Percentiles rank a stretch among this genome's conserved stretches.
These are phyloP conservation scores for Pangasius mekongensis DNA, from an alignment of 2,797 vertebrate species.

Conservation along the genomic window DNA sequence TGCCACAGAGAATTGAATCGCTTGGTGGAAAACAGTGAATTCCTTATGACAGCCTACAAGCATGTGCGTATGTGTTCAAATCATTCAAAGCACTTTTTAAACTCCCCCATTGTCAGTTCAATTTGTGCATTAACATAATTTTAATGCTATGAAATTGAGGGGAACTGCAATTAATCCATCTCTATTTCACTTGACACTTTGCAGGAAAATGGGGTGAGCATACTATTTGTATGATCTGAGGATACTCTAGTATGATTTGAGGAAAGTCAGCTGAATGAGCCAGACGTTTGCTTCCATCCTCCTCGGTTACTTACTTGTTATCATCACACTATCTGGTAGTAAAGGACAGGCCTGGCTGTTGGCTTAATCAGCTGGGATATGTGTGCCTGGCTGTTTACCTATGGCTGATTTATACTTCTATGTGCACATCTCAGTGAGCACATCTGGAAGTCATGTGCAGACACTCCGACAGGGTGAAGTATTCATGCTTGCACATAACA, in stretches of 20 bases:
- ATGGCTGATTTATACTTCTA: not conserved
- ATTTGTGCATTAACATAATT: constrained; percentile 52
- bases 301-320: not conserved
- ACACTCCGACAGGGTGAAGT: too few relatives aligned
- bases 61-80: not conserved
- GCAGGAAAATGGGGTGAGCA: constrained; percentile 54
- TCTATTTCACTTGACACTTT: constrained; percentile 54
- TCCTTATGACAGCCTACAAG: not conserved
- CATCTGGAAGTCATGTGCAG: too few relatives aligned
- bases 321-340: constrained; percentile 23
- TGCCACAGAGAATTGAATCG: not conserved
- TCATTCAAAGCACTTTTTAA: not conserved
- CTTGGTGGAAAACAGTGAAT: not conserved
- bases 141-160: constrained; percentile 52
- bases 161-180: constrained; percentile 58
- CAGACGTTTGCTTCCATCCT: not conserved
- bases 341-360: constrained; percentile 26
- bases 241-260: constrained; percentile 15
- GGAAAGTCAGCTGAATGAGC: constrained; percentile 1
- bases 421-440: not conserved
- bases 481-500: not conserved
- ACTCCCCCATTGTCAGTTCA: constrained; percentile 39
- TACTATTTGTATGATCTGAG: too few relatives aligned
- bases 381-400: constrained; percentile 13
- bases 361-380: constrained; percentile 28